A percentile compares a stretch with the other conserved stretches of the same genome.
Conservation (phyloP, 2,888 invertebrate species). For the Tribolium freemani region DNA sequence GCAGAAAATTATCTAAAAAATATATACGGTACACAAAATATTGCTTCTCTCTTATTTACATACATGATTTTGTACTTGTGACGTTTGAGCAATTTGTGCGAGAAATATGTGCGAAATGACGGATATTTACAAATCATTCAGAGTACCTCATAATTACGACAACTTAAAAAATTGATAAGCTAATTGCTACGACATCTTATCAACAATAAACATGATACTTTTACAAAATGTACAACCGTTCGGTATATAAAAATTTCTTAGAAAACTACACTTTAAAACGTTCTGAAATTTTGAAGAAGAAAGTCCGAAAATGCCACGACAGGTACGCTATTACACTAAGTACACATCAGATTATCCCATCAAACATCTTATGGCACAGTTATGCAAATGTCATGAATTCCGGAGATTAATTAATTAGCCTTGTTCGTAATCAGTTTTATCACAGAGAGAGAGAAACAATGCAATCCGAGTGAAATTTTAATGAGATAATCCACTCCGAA, state of each 20-base stretch:
- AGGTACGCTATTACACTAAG: constrained; percentile 33
- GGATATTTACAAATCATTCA: constrained; percentile 24
- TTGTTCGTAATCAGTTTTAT: constrained; percentile 25
- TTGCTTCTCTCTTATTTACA: constrained; percentile 20
- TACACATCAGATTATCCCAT: constrained; percentile 34
- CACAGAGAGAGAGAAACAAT: constrained; percentile 23
- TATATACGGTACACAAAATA: constrained; percentile 22
- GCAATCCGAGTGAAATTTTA: constrained; percentile 15
- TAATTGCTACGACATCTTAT: constrained; percentile 34
- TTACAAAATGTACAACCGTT: constrained; percentile 37
- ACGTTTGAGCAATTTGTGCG: constrained; percentile 36
- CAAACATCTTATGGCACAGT: constrained; percentile 36
- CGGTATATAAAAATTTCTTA: constrained; percentile 39
- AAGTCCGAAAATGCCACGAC: constrained; percentile 20
- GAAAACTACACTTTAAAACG: constrained; percentile 23
- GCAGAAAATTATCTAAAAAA: constrained; percentile 31
- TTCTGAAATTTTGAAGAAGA: background rate
- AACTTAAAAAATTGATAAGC: constrained; percentile 18
- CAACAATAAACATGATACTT: constrained; percentile 32
- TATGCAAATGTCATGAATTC: constrained; percentile 30
- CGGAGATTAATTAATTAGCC: background rate
- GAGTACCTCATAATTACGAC: constrained; percentile 20
- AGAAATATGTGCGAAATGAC: constrained; percentile 34
- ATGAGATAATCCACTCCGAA: constrained; percentile 35
- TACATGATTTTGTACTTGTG: constrained; percentile 39